Base-by-base conservation (phyloP, 2,797 vertebrate genomes). In the Prionace glauca region DNA sequence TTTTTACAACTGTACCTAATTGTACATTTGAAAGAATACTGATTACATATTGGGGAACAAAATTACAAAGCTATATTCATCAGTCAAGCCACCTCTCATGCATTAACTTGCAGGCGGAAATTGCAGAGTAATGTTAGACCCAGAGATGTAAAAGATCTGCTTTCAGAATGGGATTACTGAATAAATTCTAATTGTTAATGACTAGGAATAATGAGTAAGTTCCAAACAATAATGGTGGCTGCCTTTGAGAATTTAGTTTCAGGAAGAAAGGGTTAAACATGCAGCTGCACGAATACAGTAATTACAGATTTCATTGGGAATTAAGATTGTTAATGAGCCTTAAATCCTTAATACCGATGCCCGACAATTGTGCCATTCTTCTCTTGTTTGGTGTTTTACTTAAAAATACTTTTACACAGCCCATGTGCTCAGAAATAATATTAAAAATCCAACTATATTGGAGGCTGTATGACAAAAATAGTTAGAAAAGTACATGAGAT, bases 221-320 rank as follows among this genome's bases (percentile, higher is more conserved):
- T 92, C 67, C n/a, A 92, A 92, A 92, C 65, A 92, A 92, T 41
- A 24, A 72, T 29, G 5, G 26, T 77, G 45, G 45, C 41, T 95
- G 69, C 71, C 41, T 95, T 95, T 95, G 71, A 74, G 93, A 32
- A 95, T 95, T 29, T 36, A 95, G 93, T 95, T 95, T 72, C 71
- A 74, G 93, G 90, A 92, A 92, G 90, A 92, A 92, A 92, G 90
- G 90, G 90, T 77, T 95, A 95, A 95, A 74, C 29, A 77, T 56
- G 69, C 69, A 95, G 93, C 93, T 95, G 67, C 93, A 95, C 69
- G 93, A 95, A 72, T 95, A 29, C 45, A 77, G 41, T 77, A 50
- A 95, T 95, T 95, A 77, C 71, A 50, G 93, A 74, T 95, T 95
- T 95, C 93, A 95, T 95, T 95, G 93, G 69, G 67, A 95, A 95